phyloP scores from a whole-genome alignment of 2,797 vertebrate genomes.

The Steatocranus sp. region DNA sequence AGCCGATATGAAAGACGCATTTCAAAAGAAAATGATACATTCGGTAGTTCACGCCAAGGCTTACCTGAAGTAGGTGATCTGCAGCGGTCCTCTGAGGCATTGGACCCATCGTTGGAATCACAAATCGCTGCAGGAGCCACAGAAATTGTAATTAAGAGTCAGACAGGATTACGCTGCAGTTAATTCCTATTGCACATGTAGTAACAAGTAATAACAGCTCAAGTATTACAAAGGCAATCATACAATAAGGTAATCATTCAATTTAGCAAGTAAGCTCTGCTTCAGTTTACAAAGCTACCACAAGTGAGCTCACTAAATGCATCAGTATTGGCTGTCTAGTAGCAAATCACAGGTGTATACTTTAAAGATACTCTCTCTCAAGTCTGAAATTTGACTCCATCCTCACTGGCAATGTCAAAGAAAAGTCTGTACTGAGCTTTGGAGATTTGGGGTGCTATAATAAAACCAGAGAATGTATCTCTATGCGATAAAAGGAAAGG shows the following conservation, averaged over 20 bases:
- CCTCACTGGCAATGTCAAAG: neutral
- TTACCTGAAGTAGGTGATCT: slow-evolving; percentile 97
- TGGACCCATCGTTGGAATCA: slow-evolving; percentile 85
- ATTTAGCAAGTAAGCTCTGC: neutral
- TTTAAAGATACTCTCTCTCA: slow-evolving; percentile 6
- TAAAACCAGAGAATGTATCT: slow-evolving; percentile 16
- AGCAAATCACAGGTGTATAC: neutral
- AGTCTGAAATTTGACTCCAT: neutral
- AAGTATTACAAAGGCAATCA: neutral
- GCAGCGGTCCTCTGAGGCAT: slow-evolving; percentile 89
- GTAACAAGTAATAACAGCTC: neutral
- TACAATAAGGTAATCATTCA: neutral
- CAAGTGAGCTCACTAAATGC: neutral
- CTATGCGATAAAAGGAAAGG: neutral
- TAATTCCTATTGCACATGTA: neutral
- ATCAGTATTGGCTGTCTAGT: neutral
- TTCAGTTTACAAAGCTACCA: neutral
- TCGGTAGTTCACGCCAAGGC: neutral
- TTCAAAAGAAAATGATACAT: neutral
- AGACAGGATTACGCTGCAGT: neutral
- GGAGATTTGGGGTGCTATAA: neutral
- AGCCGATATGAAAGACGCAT: slow-evolving; percentile 12
- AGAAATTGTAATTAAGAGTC: slow-evolving; percentile 7
- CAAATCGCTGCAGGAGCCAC: slow-evolving; percentile 76
- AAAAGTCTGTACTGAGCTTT: neutral